Conservation (phyloP, 2,797 vertebrate species). For the Phrynocephalus vlangalii region DNA sequence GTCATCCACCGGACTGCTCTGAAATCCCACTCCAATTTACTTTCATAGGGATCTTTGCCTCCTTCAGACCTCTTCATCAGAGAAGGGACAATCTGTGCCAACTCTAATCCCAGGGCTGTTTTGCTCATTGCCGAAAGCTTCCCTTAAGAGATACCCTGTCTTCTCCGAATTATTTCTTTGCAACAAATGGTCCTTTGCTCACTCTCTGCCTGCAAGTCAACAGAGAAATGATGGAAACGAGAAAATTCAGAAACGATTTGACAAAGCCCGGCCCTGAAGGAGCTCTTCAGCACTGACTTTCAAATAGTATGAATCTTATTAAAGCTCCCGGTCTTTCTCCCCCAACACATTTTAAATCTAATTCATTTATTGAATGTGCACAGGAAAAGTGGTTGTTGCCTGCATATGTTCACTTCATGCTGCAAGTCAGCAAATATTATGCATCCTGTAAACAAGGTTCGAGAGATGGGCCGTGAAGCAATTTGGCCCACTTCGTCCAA, state of each 20-base stretch:
- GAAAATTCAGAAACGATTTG: neutral
- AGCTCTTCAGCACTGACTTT: constrained; percentile 2
- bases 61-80: constrained; percentile 9
- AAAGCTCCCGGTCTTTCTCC: neutral
- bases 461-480: no score
- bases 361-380: neutral
- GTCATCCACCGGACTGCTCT: neutral
- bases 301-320: constrained; percentile 10
- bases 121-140: neutral
- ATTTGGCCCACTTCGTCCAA: no score
- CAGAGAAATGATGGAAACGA: neutral
- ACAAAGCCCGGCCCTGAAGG: neutral
- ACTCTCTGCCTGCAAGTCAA: neutral
- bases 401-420: neutral
- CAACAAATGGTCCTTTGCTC: neutral
- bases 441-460: neutral
- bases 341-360: neutral
- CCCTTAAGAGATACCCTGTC: constrained; percentile 21
- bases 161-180: constrained; percentile 32
- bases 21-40: constrained; percentile 26
- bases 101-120: neutral
- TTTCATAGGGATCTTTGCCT: constrained; percentile 25
- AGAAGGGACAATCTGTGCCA: constrained; percentile 24
- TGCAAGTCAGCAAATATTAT: neutral
- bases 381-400: accelerated